Evolutionary conservation across 2,113 vertebrate species (phyloP), one percentile per base, ranked within the genome.

Genomic region (Hippocampus zosterae): DNA sequence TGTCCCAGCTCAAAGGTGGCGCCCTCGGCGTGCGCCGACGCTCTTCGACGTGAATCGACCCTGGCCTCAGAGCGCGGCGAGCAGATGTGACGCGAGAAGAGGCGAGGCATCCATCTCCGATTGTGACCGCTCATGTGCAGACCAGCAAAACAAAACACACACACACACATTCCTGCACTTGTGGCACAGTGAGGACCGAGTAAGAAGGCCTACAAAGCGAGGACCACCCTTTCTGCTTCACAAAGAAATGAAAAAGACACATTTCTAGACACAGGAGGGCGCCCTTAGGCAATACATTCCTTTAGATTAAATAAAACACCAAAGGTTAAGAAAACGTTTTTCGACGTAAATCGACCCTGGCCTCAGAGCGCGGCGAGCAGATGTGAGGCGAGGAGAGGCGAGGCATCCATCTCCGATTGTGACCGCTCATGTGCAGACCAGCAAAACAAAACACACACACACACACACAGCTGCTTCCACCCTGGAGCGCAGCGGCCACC

Each of bases 281-380:
- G n/a, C n/a, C n/a, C n/a, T n/a, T n/a, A n/a, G n/a, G n/a, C n/a
- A n/a, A n/a, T n/a, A n/a, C n/a, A n/a, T n/a, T n/a, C n/a, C n/a
- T n/a, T n/a, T n/a, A n/a, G n/a, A n/a, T n/a, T n/a, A n/a, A n/a
- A n/a, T n/a, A n/a, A n/a, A n/a, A n/a, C n/a, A n/a, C n/a, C n/a
- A n/a, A n/a, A n/a, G n/a, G n/a, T n/a, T n/a, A n/a, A n/a, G n/a
- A n/a, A n/a, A n/a, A n/a, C n/a, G n/a, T n/a, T n/a, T n/a, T n/a
- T n/a, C n/a, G n/a, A 55, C 29, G 19, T 19, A 13, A 80, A 77
- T 75, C 73, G 69, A 69, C 37, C 3, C 57, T 84, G 56, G 44
- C 75, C 46, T 77, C 46, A 15, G 65, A 74, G 76, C 75, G 33
- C 15, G 56, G 75, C 72, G 40, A 75, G 70, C 68, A 77, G 72